These are phyloP conservation scores for Arizona elegans DNA, from an alignment of 2,113 vertebrate species.

Conservation along the genomic window DNA sequence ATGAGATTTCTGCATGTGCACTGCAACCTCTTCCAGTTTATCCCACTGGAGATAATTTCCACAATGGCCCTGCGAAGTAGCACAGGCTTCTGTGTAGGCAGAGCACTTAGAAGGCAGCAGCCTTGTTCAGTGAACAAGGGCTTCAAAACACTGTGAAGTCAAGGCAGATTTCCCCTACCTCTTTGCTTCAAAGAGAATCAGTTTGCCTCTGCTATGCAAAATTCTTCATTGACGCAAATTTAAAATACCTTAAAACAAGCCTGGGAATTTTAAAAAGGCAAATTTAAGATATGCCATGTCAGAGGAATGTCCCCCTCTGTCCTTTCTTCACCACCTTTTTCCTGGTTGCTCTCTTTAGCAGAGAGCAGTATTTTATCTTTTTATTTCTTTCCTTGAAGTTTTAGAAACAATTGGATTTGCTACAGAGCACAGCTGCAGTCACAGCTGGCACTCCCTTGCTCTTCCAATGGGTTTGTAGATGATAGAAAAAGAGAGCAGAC, in stretches of 20 bases:
- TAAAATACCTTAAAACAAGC: not conserved
- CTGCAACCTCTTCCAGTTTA: not conserved
- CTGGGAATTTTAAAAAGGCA: not conserved
- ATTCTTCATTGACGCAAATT: not conserved
- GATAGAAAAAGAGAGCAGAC: not conserved
- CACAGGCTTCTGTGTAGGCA: not conserved
- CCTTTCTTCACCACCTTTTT: not conserved
- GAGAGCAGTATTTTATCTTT: not conserved
- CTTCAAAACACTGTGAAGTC: not conserved
- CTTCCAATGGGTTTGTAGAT: not conserved
- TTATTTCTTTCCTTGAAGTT: not conserved
- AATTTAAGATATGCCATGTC: not conserved
- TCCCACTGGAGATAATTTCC: not conserved
- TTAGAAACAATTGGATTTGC: not conserved
- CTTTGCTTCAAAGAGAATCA: not conserved
- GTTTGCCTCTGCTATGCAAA: not conserved
- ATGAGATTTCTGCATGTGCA: not conserved
- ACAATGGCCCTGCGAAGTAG: not conserved
- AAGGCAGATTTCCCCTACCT: not conserved
- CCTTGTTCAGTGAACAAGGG: not conserved
- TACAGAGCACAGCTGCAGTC: not conserved
- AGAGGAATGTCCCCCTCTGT: not conserved
- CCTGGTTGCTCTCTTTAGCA: not conserved
- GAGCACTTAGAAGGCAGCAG: not conserved
- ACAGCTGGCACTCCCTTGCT: not conserved